Evolutionary conservation across 2,888 invertebrate genomes (phyloP), one percentile per base, ranked within the genome.

Genomic region (Habroteleia sp.): DNA sequence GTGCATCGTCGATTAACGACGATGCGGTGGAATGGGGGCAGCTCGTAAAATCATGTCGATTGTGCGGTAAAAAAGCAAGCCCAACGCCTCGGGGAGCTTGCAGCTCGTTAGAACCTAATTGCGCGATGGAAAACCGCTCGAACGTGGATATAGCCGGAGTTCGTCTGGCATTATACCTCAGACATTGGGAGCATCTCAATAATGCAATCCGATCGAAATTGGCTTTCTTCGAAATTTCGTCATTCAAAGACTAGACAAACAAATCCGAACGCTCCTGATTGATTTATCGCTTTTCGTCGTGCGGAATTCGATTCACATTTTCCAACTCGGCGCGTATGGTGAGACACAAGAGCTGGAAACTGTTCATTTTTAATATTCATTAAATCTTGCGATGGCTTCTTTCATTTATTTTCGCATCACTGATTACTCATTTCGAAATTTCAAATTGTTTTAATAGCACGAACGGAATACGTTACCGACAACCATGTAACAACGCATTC

Each of bases 71-170:
- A 73, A 76, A 75, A 72, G 44, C 39, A 8, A 37, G 72, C 20
- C 46, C 48, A 48, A 74, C 58, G 73, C 66, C 69, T 75, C 39
- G 52, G 77, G 74, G 60, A 62, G 50, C 60, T 75, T 41, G 65
- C 77, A 62, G 73, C 75, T 77, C 75, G 65, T 72, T 77, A 71
- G 74, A 56, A 60, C 66, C 74, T 74, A 74, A 74, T 77, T 77
- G 76, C 71, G 56, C 62, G 48, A 69, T 56, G 74, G 71, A 76
- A 76, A 74, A 74, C 56, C 76, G 65, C 48, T 76, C 60, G 63
- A 60, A 48, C 37, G 54, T 56, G 58, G 66, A 69, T 65, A 63
- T 48, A 62, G 56, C 37, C 48, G 20, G 54, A 52, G 48, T 52
- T 63, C 52, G 41, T 27, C 50, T 6, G 23, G 14, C 46, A 50